Evolutionary conservation across 2,113 vertebrate species (phyloP).

Genomic region (Noturus placidus): DNA sequence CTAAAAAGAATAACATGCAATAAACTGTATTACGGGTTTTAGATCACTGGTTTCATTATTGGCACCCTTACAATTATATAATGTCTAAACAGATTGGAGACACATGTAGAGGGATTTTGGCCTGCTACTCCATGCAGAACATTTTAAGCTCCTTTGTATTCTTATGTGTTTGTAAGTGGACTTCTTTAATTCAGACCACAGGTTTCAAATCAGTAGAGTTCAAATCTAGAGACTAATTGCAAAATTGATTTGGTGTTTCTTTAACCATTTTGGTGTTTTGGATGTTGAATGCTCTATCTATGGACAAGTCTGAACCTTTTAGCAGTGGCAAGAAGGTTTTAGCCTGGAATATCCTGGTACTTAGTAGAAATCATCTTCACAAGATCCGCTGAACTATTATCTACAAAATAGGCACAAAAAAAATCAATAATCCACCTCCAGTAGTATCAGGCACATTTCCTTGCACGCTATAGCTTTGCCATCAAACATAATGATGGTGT

Average conservation of each 20-base stretch:
- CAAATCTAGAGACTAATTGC: background rate
- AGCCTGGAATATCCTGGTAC: background rate
- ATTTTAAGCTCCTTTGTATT: background rate
- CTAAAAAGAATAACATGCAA: background rate
- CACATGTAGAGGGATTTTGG: background rate
- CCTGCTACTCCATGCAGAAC: background rate
- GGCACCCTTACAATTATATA: background rate
- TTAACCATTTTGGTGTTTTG: background rate
- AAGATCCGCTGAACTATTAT: background rate
- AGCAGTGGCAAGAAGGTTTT: background rate
- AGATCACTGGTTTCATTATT: background rate
- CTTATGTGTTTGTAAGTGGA: background rate
- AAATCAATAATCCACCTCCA: background rate
- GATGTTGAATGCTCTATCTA: background rate
- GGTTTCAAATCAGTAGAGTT: background rate
- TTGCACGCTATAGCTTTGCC: background rate
- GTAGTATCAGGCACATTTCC: background rate
- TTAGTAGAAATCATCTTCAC: background rate
- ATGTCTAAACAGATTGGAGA: background rate
- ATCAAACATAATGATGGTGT: background rate
- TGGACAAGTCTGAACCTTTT: background rate
- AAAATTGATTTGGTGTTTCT: background rate
- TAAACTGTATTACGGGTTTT: background rate
- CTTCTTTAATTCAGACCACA: background rate
- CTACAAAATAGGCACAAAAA: background rate